Base-by-base conservation (phyloP, 53 echinoderm and acorn worm genomes). In the Holothuria leucospilota region DNA sequence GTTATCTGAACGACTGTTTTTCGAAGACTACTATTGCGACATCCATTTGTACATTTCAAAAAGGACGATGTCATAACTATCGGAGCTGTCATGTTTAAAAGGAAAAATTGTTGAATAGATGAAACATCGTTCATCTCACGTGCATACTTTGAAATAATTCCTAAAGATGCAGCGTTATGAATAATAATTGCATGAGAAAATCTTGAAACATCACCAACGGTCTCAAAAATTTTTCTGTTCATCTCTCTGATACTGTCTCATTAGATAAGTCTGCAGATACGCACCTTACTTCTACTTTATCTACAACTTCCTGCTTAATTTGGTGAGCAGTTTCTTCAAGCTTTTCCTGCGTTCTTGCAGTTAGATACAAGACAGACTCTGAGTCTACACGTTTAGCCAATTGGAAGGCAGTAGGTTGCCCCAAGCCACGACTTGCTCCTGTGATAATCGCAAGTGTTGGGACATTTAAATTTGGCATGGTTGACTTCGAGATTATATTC, bases 31-130 rank as follows among this genome's bases (percentile, higher is more conserved):
- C 26, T n/a, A n/a, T 16, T 9, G 14, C 13, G 6, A 24, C 26
- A 26, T 24, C 63, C 63, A 63, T 24, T 24, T 63, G 63, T 26
- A n/a, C 26, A 24, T 24, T 24, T 40, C n/a, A 63, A 63, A 63
- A n/a, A 63, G 63, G 18, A 8, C 0, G 63, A 63, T n/a, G 63
- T 26, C 26, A 63, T 40, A 13, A 87, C 53, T 12, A 94, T 74
- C 14, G 72, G 78, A 29, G 93, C 93, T 5, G 91, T 90, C 30
- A 96, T 64, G 59, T 94, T 94, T 38, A 93, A 59, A 65, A 74
- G 46, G 63, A 65, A 63, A 63, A 26, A 63, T 15, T 24, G 0
- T 26, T 63, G 26, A 26, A 24, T n/a, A 15, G 0, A 63, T 63
- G 14, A 10, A 15, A 63, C 23, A 63, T 63, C 9, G 14, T 24